Evolutionary conservation across 2,113 vertebrate species (phyloP).

Genomic region (Neotragus pygmaeus): DNA sequence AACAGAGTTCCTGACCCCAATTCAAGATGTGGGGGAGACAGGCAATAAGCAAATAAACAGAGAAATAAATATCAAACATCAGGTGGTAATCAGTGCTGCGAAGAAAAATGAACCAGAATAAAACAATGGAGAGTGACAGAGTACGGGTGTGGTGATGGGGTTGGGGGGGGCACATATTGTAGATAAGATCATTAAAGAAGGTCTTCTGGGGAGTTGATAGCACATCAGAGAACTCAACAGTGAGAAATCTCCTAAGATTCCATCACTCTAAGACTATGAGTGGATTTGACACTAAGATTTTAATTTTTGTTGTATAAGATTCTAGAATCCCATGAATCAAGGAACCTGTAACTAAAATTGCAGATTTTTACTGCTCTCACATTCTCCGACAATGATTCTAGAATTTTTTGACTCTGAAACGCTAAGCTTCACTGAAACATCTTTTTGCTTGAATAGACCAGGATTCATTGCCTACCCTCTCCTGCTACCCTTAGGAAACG

Average conservation of each 20-base stretch:
- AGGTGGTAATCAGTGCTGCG: background rate
- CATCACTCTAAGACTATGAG: background rate
- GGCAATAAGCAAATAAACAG: slow-evolving; percentile 40
- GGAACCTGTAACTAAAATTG: background rate
- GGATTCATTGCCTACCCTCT: slow-evolving; percentile 61
- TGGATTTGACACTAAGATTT: background rate
- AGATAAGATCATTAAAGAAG: background rate
- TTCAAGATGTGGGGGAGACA: slow-evolving; percentile 10
- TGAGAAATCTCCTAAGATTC: background rate
- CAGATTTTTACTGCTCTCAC: background rate
- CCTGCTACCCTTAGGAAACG: slow-evolving; percentile 47
- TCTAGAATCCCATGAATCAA: slow-evolving; percentile 9
- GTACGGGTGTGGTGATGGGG: background rate
- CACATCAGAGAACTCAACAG: background rate
- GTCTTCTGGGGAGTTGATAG: background rate
- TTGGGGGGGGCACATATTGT: accelerated
- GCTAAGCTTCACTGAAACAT: slow-evolving; percentile 34
- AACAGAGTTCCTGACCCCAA: slow-evolving; percentile 51
- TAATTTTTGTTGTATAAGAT: slow-evolving; percentile 4
- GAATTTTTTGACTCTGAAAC: slow-evolving; percentile 45
- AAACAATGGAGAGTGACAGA: background rate
- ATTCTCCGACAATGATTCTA: background rate
- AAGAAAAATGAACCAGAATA: background rate
- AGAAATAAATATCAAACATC: background rate
- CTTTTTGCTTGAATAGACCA: slow-evolving; percentile 55